Percentiles rank a stretch among this genome's conserved stretches.
Conservation (phyloP, 2,113 vertebrate species). For the Paralichthys olivaceus region DNA sequence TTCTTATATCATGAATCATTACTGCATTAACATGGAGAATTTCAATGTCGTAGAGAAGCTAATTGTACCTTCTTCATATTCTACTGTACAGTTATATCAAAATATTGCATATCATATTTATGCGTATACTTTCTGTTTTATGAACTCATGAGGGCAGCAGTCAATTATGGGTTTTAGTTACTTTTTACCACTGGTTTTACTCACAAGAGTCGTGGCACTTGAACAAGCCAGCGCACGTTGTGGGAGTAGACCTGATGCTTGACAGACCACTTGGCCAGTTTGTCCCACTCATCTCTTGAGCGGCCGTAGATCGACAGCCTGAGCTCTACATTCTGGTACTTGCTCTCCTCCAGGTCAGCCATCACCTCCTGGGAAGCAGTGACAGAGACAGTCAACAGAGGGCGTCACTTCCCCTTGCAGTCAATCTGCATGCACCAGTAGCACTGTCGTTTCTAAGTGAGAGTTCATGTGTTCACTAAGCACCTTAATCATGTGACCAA, state of each 20-base stretch:
- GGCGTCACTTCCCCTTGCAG: neutral
- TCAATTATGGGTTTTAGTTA: neutral
- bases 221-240: constrained; percentile 97
- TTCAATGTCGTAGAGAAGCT: no score
- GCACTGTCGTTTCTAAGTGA: neutral
- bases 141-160: no score
- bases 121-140: no score
- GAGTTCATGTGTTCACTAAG: neutral
- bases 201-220: constrained; percentile 97
- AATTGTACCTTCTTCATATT: no score
- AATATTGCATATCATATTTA: no score
- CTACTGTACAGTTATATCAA: no score
- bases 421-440: neutral
- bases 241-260: constrained; percentile 90
- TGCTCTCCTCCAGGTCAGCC: constrained; percentile 97
- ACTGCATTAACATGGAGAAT: no score
- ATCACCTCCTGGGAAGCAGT: constrained; percentile 90
- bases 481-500: constrained; percentile 97
- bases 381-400: constrained; percentile 42
- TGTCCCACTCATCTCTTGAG: constrained; percentile 93
- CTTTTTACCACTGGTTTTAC: constrained; percentile 52
- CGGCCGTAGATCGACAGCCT: constrained; percentile 95
- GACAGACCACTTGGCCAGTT: constrained; percentile 92
- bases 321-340: constrained; percentile 97
- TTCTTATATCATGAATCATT: no score